phyloP scores from a whole-genome alignment of 2,113 vertebrate species.

The Mirza zaza region DNA sequence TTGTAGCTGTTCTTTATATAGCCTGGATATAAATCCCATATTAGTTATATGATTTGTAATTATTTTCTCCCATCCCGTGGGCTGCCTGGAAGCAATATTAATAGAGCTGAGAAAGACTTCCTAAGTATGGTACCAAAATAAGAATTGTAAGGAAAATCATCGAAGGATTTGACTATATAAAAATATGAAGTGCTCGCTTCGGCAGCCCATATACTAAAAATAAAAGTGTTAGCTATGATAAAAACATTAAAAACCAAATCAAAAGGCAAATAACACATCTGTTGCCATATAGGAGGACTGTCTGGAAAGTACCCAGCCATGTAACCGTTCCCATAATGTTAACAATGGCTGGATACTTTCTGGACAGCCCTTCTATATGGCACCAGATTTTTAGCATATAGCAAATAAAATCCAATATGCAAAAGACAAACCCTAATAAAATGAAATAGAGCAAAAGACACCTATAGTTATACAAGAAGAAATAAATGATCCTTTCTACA shows the following conservation, averaged over 20 bases:
- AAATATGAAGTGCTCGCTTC: neutral
- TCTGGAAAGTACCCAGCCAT: no score
- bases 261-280: neutral
- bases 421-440: neutral
- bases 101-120: neutral
- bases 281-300: no score
- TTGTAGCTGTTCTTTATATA: neutral
- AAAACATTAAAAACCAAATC: conserved; percentile 8
- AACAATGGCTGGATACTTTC: no score
- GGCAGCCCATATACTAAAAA: neutral
- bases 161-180: neutral
- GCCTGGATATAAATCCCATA: neutral
- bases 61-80: neutral
- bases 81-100: neutral
- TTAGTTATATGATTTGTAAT: neutral
- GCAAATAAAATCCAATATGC: neutral
- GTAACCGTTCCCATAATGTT: no score
- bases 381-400: neutral
- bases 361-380: no score
- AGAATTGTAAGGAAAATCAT: neutral
- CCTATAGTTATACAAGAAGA: neutral
- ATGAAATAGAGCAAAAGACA: neutral
- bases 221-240: neutral
- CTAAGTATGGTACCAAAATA: neutral
- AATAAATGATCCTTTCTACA: neutral